Evolutionary conservation across 1,140 invertebrate genomes (phyloP).

Genomic region (Drosophila littoralis): DNA sequence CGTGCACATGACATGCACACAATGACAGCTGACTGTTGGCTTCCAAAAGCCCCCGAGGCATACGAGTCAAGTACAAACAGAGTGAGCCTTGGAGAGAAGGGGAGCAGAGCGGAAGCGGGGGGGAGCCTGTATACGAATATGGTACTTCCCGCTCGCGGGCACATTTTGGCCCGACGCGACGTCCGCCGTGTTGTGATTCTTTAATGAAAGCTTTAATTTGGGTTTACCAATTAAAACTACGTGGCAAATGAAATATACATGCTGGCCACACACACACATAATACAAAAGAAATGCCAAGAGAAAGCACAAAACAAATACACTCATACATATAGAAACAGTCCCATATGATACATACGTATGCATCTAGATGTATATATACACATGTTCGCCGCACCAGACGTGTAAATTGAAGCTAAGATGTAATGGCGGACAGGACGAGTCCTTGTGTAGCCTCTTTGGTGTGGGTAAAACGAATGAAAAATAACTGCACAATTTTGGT

Average conservation of each 20-base stretch:
- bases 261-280: constrained; percentile 34
- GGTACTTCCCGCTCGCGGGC: constrained; percentile 30
- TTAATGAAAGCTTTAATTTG: constrained; percentile 83
- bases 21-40: constrained; percentile 82
- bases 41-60: constrained; percentile 77
- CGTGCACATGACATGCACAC: constrained; percentile 77
- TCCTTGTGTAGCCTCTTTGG: constrained; percentile 7
- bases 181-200: constrained; percentile 71
- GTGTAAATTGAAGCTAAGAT: constrained; percentile 50
- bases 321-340: neutral
- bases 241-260: constrained; percentile 81
- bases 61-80: constrained; percentile 70
- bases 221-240: constrained; percentile 82
- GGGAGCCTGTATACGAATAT: neutral
- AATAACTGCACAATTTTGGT: constrained; percentile 42
- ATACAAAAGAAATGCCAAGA: constrained; percentile 34
- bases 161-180: constrained; percentile 37
- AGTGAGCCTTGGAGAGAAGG: constrained; percentile 2
- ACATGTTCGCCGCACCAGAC: constrained; percentile 13
- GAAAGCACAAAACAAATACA: neutral
- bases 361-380: constrained; percentile 6
- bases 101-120: neutral
- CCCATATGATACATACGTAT: constrained; percentile 2
- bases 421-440: constrained; percentile 16
- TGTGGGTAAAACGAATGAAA: constrained; percentile 35